These are phyloP conservation scores for Argyresthia goedartella DNA, from an alignment of 2,888 invertebrate genomes.

Conservation along the genomic window DNA sequence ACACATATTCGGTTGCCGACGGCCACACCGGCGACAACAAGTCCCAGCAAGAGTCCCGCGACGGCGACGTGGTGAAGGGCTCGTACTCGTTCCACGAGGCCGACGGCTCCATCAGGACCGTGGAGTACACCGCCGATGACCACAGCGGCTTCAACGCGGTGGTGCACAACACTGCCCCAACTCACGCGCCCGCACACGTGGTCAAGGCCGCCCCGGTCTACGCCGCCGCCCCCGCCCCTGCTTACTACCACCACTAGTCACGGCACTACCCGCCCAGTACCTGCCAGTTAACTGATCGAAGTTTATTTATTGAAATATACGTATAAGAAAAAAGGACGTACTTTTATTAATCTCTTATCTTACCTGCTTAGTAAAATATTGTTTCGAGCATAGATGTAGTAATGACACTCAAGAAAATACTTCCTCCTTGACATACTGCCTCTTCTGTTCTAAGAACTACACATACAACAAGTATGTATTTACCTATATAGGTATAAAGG, in stretches of 20 bases:
- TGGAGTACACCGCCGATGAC: slow-evolving; percentile 33
- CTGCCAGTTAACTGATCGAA: background rate
- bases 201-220: background rate
- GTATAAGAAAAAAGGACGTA: slow-evolving; percentile 7
- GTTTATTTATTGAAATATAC: slow-evolving; percentile 33
- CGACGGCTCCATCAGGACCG: slow-evolving; percentile 33
- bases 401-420: too few species aligned
- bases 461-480: too few species aligned
- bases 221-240: slow-evolving; percentile 13
- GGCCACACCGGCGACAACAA: slow-evolving; percentile 41
- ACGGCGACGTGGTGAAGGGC: slow-evolving; percentile 37
- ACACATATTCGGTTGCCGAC: slow-evolving; percentile 41
- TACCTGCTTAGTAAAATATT: too few species aligned
- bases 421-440: too few species aligned
- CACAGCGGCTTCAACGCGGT: slow-evolving; percentile 23
- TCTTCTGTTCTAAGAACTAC: too few species aligned
- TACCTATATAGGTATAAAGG: too few species aligned
- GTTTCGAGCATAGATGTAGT: too few species aligned
- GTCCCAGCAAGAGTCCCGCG: slow-evolving; percentile 29
- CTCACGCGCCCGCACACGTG: slow-evolving; percentile 7
- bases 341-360: too few species aligned
- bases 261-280: background rate
- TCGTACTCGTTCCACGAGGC: slow-evolving; percentile 32
- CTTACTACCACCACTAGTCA: slow-evolving; percentile 10
- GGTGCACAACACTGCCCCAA: slow-evolving; percentile 7